Conservation (phyloP, 2,113 vertebrate genomes). For the Donacobius atricapilla region DNA sequence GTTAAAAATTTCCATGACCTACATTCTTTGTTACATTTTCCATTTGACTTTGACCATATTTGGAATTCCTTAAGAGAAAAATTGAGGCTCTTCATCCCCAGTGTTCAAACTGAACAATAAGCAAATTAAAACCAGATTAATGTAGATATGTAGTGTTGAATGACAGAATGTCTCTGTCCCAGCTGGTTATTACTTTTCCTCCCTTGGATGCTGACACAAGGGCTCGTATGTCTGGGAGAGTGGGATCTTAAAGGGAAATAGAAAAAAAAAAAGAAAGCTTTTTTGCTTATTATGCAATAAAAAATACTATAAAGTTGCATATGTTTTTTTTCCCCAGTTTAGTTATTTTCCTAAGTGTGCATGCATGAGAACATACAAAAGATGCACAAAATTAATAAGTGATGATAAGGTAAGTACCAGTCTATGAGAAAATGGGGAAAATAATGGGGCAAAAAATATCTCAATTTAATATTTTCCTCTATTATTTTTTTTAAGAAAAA, state of each 20-base stretch:
- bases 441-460: not conserved
- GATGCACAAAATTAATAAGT: not conserved
- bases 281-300: not conserved
- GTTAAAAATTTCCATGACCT: conserved; percentile 25
- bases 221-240: conserved; percentile 19
- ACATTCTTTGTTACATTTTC: conserved; percentile 17
- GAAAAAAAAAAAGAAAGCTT: not conserved
- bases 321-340: not conserved
- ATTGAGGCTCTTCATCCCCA: not conserved
- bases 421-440: not conserved
- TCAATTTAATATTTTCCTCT: not conserved
- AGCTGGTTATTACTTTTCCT: conserved; percentile 45
- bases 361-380: not conserved
- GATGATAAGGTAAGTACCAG: not conserved
- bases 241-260: not conserved
- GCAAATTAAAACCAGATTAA: conserved; percentile 69
- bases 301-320: not conserved
- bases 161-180: conserved; percentile 44
- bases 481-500: not conserved
- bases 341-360: not conserved
- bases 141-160: conserved; percentile 27
- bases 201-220: conserved; percentile 12
- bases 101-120: conserved; percentile 32
- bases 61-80: conserved; percentile 47
- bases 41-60: conserved; percentile 52